Conservation (phyloP, 2,888 invertebrate species). For the Acronicta alni region DNA sequence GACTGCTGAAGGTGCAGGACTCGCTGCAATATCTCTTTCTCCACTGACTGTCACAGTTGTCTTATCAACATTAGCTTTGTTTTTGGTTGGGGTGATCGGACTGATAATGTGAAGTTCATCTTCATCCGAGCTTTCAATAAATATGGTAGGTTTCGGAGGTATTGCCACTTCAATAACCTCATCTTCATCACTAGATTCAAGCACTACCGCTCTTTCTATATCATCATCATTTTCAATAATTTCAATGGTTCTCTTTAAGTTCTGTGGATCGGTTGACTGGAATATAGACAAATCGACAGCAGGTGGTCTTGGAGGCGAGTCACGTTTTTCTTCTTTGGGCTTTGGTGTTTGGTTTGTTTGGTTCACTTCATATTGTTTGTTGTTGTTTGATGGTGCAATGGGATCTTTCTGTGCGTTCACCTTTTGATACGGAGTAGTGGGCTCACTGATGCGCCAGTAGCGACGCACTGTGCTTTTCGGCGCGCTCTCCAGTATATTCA, state of each 20-base stretch:
- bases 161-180: slow-evolving; percentile 85
- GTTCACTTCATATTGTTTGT: slow-evolving; percentile 42
- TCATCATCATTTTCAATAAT: slow-evolving; percentile 77
- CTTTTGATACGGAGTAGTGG: slow-evolving; percentile 69
- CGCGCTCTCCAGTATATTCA: slow-evolving; percentile 65
- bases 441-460: slow-evolving; percentile 79
- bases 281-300: slow-evolving; percentile 74
- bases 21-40: slow-evolving; percentile 75
- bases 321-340: slow-evolving; percentile 72
- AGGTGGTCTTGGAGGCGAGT: slow-evolving; percentile 49
- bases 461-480: slow-evolving; percentile 77
- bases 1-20: slow-evolving; percentile 85
- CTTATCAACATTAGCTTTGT: slow-evolving; percentile 56
- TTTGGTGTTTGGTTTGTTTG: slow-evolving; percentile 60
- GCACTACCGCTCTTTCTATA: slow-evolving; percentile 62
- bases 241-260: slow-evolving; percentile 74
- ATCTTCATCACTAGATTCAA: slow-evolving; percentile 85
- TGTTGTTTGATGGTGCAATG: slow-evolving; percentile 43
- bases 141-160: slow-evolving; percentile 84
- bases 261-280: slow-evolving; percentile 71
- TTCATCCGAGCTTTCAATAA: slow-evolving; percentile 86
- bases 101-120: slow-evolving; percentile 73
- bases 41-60: slow-evolving; percentile 27
- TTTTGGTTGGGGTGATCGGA: slow-evolving; percentile 53
- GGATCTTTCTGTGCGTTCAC: slow-evolving; percentile 65